Conservation (phyloP, 2,888 invertebrate genomes). For the Podotricha telesiphe region DNA sequence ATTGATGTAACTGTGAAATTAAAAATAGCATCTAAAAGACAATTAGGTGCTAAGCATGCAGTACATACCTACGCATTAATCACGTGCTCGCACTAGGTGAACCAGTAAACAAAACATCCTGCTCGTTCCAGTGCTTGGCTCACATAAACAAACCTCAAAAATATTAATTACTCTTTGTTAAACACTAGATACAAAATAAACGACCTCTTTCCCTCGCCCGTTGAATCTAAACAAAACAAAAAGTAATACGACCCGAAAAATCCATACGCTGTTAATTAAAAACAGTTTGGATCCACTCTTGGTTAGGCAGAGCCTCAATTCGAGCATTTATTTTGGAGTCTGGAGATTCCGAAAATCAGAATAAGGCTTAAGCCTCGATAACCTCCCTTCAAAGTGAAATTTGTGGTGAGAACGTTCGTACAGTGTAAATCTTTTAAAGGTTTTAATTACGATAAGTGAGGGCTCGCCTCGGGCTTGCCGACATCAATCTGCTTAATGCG, state of each 20-base stretch:
- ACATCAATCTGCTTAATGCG: conserved; percentile 76
- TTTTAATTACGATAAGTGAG: conserved; percentile 79
- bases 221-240: conserved; percentile 22
- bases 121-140: conserved; percentile 12
- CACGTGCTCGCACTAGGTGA: conserved; percentile 7
- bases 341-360: conserved; percentile 30
- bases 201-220: conserved; percentile 10
- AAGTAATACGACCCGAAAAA: conserved; percentile 16
- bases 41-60: not conserved
- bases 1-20: not conserved
- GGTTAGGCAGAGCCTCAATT: conserved; percentile 14
- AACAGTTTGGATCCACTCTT: conserved; percentile 20
- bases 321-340: conserved; percentile 19
- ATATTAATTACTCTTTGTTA: conserved; percentile 23
- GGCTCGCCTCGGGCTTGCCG: conserved; percentile 50
- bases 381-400: conserved; percentile 55
- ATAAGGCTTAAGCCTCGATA: conserved; percentile 31
- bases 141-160: conserved; percentile 20
- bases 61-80: not conserved
- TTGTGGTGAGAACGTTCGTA: conserved; percentile 57
- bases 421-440: conserved; percentile 70
- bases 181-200: conserved; percentile 22
- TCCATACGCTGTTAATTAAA: conserved; percentile 20
- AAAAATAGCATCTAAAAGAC: not conserved
- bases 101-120: conserved; percentile 14